Percentiles rank a stretch among this genome's conserved stretches.
These are phyloP conservation scores for Cephalopachus bancanus DNA, from an alignment of 2,797 vertebrate species.

Conservation along the genomic window DNA sequence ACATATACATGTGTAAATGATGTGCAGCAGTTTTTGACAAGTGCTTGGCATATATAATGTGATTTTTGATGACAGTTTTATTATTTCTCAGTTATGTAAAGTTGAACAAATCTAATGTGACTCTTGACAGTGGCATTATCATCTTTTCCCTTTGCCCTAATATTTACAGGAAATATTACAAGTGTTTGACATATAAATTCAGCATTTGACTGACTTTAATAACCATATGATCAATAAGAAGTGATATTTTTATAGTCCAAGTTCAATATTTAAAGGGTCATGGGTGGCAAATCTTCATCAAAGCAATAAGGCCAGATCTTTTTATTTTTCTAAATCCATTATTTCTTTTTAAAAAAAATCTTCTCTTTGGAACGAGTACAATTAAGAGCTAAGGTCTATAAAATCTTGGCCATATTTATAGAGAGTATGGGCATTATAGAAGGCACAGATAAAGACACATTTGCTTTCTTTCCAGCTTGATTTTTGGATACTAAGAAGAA, in stretches of 20 bases:
- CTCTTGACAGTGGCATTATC: slow-evolving; percentile 82
- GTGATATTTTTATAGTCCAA: slow-evolving; percentile 98
- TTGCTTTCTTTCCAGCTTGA: slow-evolving; percentile 45
- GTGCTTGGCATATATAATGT: slow-evolving; percentile 78
- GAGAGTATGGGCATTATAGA: slow-evolving; percentile 8
- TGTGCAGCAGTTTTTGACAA: slow-evolving; percentile 76
- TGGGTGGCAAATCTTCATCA: slow-evolving; percentile 94
- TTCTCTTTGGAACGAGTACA: slow-evolving; percentile 67
- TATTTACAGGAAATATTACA: slow-evolving; percentile 93
- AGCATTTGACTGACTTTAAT: slow-evolving; percentile 99
- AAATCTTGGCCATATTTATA: slow-evolving; percentile 43
- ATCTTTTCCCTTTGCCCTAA: slow-evolving; percentile 84
- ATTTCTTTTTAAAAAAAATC: slow-evolving; percentile 85
- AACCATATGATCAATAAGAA: slow-evolving; percentile 99
- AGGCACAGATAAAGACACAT: not conserved
- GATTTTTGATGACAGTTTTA: slow-evolving; percentile 84
- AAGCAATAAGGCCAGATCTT: slow-evolving; percentile 94
- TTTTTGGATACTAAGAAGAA: slow-evolving; percentile 63
- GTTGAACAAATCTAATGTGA: slow-evolving; percentile 84
- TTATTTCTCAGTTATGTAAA: slow-evolving; percentile 85
- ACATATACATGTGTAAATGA: slow-evolving; percentile 61
- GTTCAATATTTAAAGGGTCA: slow-evolving; percentile 97
- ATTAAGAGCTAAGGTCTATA: slow-evolving; percentile 80
- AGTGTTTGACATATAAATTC: slow-evolving; percentile 97
- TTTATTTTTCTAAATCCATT: slow-evolving; percentile 83